Base-by-base conservation (phyloP, 2,113 vertebrate genomes). In the Nycticryphes semicollaris region DNA sequence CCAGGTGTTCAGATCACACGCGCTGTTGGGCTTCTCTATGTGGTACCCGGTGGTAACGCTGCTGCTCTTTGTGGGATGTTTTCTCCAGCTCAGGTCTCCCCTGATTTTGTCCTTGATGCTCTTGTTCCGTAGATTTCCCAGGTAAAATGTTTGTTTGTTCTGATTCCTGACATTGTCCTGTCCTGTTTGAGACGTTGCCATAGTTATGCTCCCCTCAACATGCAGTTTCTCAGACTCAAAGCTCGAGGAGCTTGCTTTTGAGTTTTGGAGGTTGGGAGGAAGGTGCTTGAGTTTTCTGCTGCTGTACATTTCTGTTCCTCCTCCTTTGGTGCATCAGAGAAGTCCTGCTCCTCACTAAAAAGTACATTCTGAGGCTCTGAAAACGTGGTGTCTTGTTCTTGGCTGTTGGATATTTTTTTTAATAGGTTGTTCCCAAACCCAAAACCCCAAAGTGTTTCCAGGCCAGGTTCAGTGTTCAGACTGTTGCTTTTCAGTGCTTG, bases 41-140 rank as follows among this genome's bases (percentile, higher is more conserved):
- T 21, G 47, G 16, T 16, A 35, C 69, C 10, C 28, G 33, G 11
- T 6, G 6, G 6, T 59, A 54, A 41, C 0, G 0, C 16, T 53
- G 14, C 24, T 89, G 54, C 60, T 67, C 51, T 54, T 74, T 59
- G 57, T 0, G 0, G 19, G 87, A 50, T 37, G 51, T 75, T 89
- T 41, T 9, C 41, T 87, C 56, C 37, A 62, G 21, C 37, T 54
- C 50, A 12, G 28, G 77, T 24, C 43, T 43, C 54, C 31, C 15
- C 56, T 59, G 43, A 17, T 56, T 87, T 53, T 78, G 15, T 51
- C 53, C 28, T 72, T 80, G 33, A 57, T 75, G 21, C 28, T 92
- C 54, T 39, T 23, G 12, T 78, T 60, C 59, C 47, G 37, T 50
- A 76, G 13, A 48, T 83, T 87, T 47, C 43, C 43, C 21, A 30